A percentile compares a stretch with the other conserved stretches of the same genome.
These are phyloP conservation scores for Drosophila infuscata DNA, from an alignment of 2,888 invertebrate species.

Conservation along the genomic window DNA sequence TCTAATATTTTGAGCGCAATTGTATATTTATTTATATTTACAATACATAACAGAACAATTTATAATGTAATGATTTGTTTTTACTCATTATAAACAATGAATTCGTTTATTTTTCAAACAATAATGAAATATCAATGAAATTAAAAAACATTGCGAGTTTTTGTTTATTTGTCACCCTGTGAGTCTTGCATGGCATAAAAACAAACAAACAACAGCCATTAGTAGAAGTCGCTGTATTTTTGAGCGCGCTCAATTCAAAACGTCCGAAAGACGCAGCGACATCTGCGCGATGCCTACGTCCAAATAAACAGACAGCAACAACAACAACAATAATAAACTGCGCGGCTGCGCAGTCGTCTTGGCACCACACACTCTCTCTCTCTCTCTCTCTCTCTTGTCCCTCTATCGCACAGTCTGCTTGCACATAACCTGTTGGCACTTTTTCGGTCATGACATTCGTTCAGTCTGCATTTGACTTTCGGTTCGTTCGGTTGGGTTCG, in stretches of 20 bases:
- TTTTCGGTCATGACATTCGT: slow-evolving; percentile 82
- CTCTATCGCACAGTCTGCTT: slow-evolving; percentile 6
- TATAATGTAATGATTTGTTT: not conserved
- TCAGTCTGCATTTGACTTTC: slow-evolving; percentile 81
- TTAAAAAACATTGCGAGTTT: not conserved
- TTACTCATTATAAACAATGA: not conserved
- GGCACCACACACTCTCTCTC: slow-evolving; percentile 17
- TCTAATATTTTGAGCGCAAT: not conserved
- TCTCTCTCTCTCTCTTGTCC: slow-evolving; percentile 2
- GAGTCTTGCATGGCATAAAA: slow-evolving; percentile 15
- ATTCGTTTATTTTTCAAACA: not conserved
- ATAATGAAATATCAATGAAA: not conserved
- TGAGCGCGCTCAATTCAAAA: slow-evolving; percentile 47
- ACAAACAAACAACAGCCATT: slow-evolving; percentile 68
- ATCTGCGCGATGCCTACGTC: slow-evolving; percentile 29
- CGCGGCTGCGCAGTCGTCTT: slow-evolving; percentile 45
- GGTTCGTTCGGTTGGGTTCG: slow-evolving; percentile 66
- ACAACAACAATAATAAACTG: slow-evolving; percentile 11
- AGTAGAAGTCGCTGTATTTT: slow-evolving; percentile 50
- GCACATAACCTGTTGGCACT: slow-evolving; percentile 49
- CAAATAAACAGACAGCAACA: slow-evolving; percentile 14
- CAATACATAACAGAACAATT: not conserved
- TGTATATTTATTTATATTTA: not conserved
- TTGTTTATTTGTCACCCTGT: not conserved
- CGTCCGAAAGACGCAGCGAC: slow-evolving; percentile 34